Evolutionary conservation across 2,797 vertebrate genomes (phyloP).

Genomic region (Cygnus olor): DNA sequence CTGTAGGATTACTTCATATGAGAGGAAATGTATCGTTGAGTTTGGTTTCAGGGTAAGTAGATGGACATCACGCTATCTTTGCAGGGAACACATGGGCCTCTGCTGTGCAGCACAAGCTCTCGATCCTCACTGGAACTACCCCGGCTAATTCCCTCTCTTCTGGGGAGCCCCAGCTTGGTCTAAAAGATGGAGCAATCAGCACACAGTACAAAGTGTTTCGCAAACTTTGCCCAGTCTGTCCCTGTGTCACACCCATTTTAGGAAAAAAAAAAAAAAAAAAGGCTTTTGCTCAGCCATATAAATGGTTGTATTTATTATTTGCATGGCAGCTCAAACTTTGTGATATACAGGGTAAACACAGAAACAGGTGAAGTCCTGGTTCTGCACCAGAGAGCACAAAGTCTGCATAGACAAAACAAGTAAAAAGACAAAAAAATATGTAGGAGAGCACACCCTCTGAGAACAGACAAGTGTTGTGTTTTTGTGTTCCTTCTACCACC

Average conservation of each 20-base stretch:
- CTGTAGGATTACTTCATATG: constrained; percentile 43
- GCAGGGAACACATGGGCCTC: not conserved
- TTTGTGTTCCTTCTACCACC: not conserved
- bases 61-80: not conserved
- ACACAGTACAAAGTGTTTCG: not conserved
- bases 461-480: not conserved
- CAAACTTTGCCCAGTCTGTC: constrained; percentile 33
- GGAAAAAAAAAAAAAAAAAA: constrained; percentile 12
- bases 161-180: not conserved
- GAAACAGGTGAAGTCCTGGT: not conserved
- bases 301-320: not conserved
- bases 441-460: not conserved
- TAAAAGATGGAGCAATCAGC: constrained; percentile 48
- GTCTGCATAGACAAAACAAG: not conserved
- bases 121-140: not conserved
- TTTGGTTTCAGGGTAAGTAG: constrained; percentile 27
- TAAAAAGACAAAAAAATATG: not conserved
- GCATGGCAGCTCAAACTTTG: not conserved
- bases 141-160: not conserved
- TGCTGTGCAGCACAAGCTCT: not conserved
- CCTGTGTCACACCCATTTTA: constrained; percentile 28
- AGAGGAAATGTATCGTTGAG: constrained; percentile 23
- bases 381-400: not conserved
- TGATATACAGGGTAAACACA: not conserved
- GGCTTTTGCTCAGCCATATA: not conserved